These are phyloP conservation scores for Charanyca ferruginea DNA, from an alignment of 2,888 invertebrate genomes.

Conservation along the genomic window DNA sequence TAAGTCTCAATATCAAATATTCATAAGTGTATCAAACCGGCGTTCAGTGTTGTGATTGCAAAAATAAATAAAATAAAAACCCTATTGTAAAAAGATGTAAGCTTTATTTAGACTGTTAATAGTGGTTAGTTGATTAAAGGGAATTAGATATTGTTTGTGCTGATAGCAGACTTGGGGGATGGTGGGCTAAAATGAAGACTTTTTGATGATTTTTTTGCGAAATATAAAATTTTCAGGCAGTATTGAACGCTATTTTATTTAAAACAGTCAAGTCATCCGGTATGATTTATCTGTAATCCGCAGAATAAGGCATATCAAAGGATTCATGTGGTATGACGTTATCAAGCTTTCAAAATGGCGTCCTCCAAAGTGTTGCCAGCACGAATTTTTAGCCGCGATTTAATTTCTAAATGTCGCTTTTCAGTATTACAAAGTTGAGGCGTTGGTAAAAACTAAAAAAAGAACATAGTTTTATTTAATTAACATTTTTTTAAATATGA, in stretches of 20 bases:
- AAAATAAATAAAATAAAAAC: constrained; percentile 54
- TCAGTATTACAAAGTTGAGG: constrained; percentile 86
- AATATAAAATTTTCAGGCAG: too few relatives aligned
- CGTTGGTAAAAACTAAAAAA: constrained; percentile 63
- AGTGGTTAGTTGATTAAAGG: constrained; percentile 68
- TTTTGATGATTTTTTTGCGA: neutral
- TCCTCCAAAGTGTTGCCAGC: constrained; percentile 34
- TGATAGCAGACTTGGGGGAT: constrained; percentile 16
- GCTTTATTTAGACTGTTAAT: constrained; percentile 81
- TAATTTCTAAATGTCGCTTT: constrained; percentile 66
- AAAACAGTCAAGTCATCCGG: neutral
- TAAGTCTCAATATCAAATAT: constrained; percentile 32
- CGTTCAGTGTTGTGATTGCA: constrained; percentile 79
- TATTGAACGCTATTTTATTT: neutral
- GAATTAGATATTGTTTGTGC: constrained; percentile 32
- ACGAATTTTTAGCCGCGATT: constrained; percentile 46
- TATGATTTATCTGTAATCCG: neutral
- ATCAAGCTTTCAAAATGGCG: constrained; percentile 6
- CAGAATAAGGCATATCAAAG: neutral
- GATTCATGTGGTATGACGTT: neutral
- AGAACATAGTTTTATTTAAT: constrained; percentile 33
- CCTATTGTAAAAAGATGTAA: constrained; percentile 68
- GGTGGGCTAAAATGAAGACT: neutral
- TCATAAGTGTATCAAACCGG: constrained; percentile 67
- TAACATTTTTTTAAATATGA: constrained; percentile 22